A percentile compares a stretch with the other conserved stretches of the same genome.
These are phyloP conservation scores for Solenopsis fugax DNA, from an alignment of 1,140 invertebrate genomes.

Conservation along the genomic window DNA sequence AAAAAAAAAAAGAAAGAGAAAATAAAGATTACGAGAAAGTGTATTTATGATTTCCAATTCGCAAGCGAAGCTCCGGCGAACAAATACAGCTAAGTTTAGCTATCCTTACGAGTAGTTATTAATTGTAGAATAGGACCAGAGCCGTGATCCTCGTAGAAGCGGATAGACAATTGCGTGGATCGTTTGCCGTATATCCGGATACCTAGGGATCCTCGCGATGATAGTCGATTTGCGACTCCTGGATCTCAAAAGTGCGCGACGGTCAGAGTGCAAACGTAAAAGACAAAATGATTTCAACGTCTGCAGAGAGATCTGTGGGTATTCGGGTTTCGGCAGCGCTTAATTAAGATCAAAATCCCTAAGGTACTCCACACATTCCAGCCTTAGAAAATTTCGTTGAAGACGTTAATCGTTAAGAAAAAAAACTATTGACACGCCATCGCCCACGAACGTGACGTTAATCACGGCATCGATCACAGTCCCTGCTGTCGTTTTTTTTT, in stretches of 20 bases:
- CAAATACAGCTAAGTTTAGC: conserved; percentile 47
- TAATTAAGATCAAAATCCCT: conserved; percentile 50
- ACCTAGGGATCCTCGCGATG: not conserved
- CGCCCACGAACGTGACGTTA: conserved; percentile 16
- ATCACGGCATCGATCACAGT: conserved; percentile 28
- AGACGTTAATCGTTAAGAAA: conserved; percentile 31
- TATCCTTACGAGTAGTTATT: conserved; percentile 46
- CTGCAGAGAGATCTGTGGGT: not conserved
- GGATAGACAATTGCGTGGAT: not conserved
- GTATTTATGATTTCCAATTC: conserved; percentile 44
- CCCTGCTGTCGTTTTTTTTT: conserved; percentile 26
- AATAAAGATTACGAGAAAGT: not conserved
- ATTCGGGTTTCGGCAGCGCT: conserved; percentile 30
- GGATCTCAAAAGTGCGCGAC: not conserved
- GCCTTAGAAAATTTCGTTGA: conserved; percentile 11
- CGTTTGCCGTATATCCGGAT: conserved; percentile 26
- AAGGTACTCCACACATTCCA: conserved; percentile 27
- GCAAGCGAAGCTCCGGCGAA: conserved; percentile 15
- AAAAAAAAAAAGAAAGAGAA: not conserved
- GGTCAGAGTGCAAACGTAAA: not conserved
- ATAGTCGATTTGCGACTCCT: not conserved
- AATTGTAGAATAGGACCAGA: conserved; percentile 34
- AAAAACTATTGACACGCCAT: not conserved
- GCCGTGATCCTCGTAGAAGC: conserved; percentile 30
- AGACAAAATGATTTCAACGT: not conserved